Evolutionary conservation across 2,113 vertebrate genomes (phyloP).

Genomic region (Larimichthys polyactis): DNA sequence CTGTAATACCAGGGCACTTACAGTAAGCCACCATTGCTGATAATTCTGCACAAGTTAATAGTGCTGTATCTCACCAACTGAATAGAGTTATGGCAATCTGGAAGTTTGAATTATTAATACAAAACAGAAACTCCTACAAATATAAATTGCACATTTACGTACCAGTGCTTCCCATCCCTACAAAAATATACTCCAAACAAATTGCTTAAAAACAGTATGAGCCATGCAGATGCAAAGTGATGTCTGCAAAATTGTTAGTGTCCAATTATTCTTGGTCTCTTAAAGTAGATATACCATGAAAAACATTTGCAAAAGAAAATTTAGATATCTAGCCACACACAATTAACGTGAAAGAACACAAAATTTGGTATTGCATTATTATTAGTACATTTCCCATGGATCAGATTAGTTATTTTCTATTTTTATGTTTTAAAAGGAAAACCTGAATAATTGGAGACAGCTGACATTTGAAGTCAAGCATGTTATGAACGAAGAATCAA

Average conservation of each 20-base stretch:
- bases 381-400: constrained; percentile 37
- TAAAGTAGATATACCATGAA: constrained; percentile 7
- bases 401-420: constrained; percentile 20
- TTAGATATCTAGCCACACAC: constrained; percentile 1
- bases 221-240: constrained; percentile 42
- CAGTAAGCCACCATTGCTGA: constrained; percentile 2
- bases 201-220: constrained; percentile 19
- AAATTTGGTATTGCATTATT: constrained; percentile 11
- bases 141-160: background rate
- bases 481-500: constrained; percentile 59
- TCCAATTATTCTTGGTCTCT: constrained; percentile 71
- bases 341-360: constrained; percentile 33
- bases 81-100: background rate
- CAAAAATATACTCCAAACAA: constrained; percentile 1
- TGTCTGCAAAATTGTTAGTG: constrained; percentile 43
- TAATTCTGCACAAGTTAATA: constrained; percentile 8
- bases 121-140: background rate
- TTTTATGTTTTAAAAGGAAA: constrained; percentile 36
- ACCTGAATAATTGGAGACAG: constrained; percentile 75
- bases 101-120: background rate
- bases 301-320: constrained; percentile 5
- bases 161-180: background rate
- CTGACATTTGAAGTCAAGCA: constrained; percentile 43
- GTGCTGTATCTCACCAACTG: background rate
- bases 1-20: constrained; percentile 13